These are phyloP conservation scores for Glaucopsyche alexis DNA, from an alignment of 2,888 invertebrate genomes.

Conservation along the genomic window DNA sequence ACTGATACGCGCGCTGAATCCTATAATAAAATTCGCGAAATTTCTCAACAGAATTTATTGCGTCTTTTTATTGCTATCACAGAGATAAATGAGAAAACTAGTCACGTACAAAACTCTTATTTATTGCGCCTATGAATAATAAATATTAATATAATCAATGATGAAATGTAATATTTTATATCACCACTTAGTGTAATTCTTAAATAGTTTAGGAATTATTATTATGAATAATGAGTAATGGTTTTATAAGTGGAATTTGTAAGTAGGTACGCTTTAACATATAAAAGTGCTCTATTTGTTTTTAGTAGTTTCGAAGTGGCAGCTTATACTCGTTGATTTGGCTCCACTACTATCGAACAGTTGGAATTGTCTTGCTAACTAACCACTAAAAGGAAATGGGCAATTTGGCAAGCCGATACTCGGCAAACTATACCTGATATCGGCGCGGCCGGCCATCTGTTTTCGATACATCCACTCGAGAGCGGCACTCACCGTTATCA, in stretches of 20 bases:
- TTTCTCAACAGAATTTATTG: constrained; percentile 23
- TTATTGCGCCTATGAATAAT: neutral
- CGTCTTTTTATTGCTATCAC: constrained; percentile 23
- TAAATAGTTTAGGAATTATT: neutral
- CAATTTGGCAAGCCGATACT: neutral
- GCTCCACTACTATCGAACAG: neutral
- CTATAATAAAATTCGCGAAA: constrained; percentile 46
- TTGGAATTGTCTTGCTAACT: constrained; percentile 11
- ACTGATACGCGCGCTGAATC: constrained; percentile 54
- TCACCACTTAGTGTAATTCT: neutral
- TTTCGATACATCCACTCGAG: neutral
- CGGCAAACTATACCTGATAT: constrained; percentile 8
- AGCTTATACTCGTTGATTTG: neutral
- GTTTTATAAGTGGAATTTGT: neutral
- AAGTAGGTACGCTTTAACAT: no score
- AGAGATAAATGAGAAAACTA: neutral
- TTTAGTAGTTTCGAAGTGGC: neutral
- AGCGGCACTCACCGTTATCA: constrained; percentile 5
- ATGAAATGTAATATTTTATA: constrained; percentile 11
- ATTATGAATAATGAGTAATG: neutral
- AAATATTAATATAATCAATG: constrained; percentile 3
- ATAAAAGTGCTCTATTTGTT: neutral
- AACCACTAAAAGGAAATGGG: constrained; percentile 20
- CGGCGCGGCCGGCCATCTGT: neutral
- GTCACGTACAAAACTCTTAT: neutral